Base-by-base conservation (phyloP, 2,888 invertebrate species). In the Sepiola atlantica region DNA sequence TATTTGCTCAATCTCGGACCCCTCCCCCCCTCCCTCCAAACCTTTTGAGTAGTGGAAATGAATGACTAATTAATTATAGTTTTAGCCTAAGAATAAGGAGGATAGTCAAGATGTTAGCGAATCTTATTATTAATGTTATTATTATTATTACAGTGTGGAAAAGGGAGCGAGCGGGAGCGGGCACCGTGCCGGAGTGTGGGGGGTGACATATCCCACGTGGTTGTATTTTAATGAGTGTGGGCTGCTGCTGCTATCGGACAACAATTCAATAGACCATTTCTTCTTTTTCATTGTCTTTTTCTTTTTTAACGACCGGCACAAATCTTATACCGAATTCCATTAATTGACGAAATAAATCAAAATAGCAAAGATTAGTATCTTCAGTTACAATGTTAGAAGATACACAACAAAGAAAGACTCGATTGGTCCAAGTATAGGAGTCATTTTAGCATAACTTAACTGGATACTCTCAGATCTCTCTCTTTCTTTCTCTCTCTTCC, bases 191-290 rank as follows among this genome's bases (percentile, higher is more conserved):
- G 77, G 28, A n/a, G 28, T 77, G 77, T 77, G 77, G 14, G 77
- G 77, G n/a, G 16, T 45, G 45, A 45, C 45, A 77, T 77, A 77
- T 77, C n/a, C 77, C 77, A 77, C 32, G 77, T 77, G 77, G 77
- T 77, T 77, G n/a, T 77, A 77, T 77, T 77, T 77, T 77, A 77
- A 77, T 77, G n/a, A 77, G 77, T n/a, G 32, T n/a, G 77, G 32
- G n/a, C 77, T n/a, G 16, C 77, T 77, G 77, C 77, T 77, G 14
- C 77, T 77, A n/a, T 21, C 21, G 18, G 57, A 24, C 20, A 24
- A 45, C 45, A 20, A 24, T 57, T 57, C 57, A 20, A 21, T 57
- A 57, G 57, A 21, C 6, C n/a, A n/a, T n/a, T n/a, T n/a, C 0
- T 57, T 57, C 57, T 6, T 57, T 77, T 61, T 61, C 57, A 12